These are phyloP conservation scores for Xerus rutilus DNA, from an alignment of 2,797 vertebrate species.

Conservation along the genomic window DNA sequence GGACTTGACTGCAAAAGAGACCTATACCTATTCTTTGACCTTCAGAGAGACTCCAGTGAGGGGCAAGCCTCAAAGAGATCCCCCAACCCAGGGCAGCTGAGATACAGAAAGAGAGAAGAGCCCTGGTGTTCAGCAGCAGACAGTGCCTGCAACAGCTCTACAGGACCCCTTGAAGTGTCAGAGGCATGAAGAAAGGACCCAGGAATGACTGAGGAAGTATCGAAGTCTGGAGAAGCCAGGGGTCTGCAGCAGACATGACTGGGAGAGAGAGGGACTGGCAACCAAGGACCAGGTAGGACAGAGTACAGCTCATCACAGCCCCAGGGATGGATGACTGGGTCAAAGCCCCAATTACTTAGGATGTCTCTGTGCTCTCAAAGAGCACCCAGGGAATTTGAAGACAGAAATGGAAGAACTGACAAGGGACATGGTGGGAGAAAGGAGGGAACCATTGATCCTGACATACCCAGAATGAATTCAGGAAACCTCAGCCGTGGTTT, in stretches of 20 bases:
- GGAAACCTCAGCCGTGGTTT: not conserved
- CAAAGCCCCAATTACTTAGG: not conserved
- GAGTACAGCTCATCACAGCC: not conserved
- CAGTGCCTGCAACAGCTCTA: not conserved
- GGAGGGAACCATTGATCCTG: not conserved
- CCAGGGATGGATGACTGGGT: rapidly evolving
- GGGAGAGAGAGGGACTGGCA: not conserved
- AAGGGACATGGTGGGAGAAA: not conserved
- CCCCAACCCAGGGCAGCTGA: not conserved
- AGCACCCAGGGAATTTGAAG: not conserved
- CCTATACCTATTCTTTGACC: not conserved
- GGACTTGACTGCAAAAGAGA: not conserved
- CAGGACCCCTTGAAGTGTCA: not conserved
- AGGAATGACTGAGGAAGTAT: not conserved
- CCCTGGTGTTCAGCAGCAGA: not conserved
- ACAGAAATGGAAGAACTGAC: not conserved
- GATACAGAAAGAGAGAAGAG: not conserved
- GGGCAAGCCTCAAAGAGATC: not conserved
- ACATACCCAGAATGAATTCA: not conserved
- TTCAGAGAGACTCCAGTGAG: not conserved
- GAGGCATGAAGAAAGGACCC: not conserved
- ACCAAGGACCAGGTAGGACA: not conserved
- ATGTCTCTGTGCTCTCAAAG: not conserved
- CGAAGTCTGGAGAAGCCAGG: not conserved
- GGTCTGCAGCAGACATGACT: not conserved